Conservation (phyloP, 2,888 invertebrate genomes). For the Malachius bipustulatus region DNA sequence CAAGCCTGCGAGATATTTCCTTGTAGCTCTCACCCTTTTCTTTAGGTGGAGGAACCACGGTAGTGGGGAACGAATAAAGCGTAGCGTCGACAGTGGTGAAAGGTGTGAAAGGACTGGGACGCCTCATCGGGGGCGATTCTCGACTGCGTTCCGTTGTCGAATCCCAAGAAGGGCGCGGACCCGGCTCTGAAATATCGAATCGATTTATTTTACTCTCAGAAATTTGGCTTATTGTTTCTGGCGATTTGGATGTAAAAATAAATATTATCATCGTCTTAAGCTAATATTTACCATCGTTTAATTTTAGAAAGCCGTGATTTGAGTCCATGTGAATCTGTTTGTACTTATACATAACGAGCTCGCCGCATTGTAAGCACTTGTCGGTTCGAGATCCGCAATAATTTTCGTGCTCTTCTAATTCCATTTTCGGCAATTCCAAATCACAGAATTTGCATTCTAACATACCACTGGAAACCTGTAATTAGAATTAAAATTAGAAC, state of each 20-base stretch:
- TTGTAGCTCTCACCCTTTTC: slow-evolving; percentile 34
- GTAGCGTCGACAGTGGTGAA: slow-evolving; percentile 23
- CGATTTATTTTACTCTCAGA: too few relatives aligned
- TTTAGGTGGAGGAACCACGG: slow-evolving; percentile 30
- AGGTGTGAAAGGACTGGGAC: slow-evolving; percentile 22
- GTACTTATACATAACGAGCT: slow-evolving; percentile 59
- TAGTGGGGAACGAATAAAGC: slow-evolving; percentile 19
- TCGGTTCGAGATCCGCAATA: slow-evolving; percentile 64
- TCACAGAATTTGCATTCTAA: slow-evolving; percentile 55
- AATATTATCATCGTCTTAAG: too few relatives aligned
- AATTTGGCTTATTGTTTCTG: too few relatives aligned
- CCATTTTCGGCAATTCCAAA: slow-evolving; percentile 47
- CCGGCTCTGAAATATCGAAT: slow-evolving; percentile 41
- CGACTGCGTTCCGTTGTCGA: slow-evolving; percentile 22
- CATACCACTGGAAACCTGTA: slow-evolving; percentile 23
- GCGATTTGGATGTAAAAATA: too few relatives aligned
- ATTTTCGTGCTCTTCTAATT: slow-evolving; percentile 49
- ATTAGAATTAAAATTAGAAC: too few relatives aligned
- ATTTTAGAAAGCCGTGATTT: slow-evolving; percentile 52
- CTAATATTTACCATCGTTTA: slow-evolving; percentile 44
- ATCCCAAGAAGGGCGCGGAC: slow-evolving; percentile 39
- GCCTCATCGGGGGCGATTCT: slow-evolving; percentile 16
- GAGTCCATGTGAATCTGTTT: slow-evolving; percentile 49
- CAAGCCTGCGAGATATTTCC: slow-evolving; percentile 33
- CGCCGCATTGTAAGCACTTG: slow-evolving; percentile 52